Evolutionary conservation across 1,140 invertebrate species (phyloP).

Genomic region (Archegozetes longisetosus): DNA sequence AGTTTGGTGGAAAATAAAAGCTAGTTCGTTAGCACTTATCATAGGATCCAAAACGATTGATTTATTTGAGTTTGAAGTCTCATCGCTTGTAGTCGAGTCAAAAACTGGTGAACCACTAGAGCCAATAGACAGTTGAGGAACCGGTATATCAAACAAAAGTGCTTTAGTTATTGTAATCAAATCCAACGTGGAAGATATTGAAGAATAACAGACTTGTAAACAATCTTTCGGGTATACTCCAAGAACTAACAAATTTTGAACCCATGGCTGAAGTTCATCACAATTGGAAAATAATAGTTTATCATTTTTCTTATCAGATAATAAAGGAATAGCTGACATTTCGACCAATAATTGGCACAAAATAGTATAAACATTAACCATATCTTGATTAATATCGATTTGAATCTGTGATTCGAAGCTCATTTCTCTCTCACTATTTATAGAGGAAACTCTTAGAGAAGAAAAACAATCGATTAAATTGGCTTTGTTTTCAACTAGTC

Average conservation of each 20-base stretch:
- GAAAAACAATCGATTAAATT: not conserved
- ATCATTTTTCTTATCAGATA: not conserved
- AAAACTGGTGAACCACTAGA: constrained; percentile 18
- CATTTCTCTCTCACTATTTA: not conserved
- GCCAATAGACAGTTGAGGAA: constrained; percentile 8
- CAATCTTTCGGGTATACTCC: constrained; percentile 14
- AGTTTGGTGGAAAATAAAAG: constrained; percentile 21
- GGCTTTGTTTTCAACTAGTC: not conserved
- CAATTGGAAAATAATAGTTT: not conserved
- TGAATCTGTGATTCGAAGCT: constrained; percentile 14
- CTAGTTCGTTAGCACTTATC: constrained; percentile 23
- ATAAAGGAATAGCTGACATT: not conserved
- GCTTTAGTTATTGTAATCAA: constrained; percentile 4
- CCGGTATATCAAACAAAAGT: not conserved
- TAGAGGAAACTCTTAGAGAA: not conserved
- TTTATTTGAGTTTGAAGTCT: not conserved
- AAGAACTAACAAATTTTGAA: constrained; percentile 15
- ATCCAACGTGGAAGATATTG: constrained; percentile 5
- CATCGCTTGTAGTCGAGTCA: constrained; percentile 4
- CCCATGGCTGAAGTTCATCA: not conserved
- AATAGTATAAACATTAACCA: constrained; percentile 3
- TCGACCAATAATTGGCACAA: constrained; percentile 8
- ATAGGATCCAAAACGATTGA: constrained; percentile 21
- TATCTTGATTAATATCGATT: constrained; percentile 55
- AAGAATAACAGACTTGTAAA: constrained; percentile 17